Conservation (phyloP, 2,113 vertebrate species). For the Psilopogon haemacephalus region DNA sequence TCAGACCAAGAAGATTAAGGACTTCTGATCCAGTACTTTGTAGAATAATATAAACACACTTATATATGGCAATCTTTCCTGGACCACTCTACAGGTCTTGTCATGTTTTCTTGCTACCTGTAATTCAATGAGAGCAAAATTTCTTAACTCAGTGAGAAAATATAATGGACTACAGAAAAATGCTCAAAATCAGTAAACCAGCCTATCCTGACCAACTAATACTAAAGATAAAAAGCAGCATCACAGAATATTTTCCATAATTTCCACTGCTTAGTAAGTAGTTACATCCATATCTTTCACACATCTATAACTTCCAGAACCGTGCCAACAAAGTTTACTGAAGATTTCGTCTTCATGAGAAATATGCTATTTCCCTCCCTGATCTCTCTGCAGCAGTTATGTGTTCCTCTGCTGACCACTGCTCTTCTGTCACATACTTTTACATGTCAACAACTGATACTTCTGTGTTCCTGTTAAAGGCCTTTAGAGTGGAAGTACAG, state of each 20-base stretch:
- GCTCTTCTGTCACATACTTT: too few species aligned
- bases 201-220: neutral
- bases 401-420: too few species aligned
- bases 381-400: neutral
- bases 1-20: neutral
- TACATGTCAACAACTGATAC: too few species aligned
- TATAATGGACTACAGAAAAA: neutral
- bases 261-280: neutral
- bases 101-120: neutral
- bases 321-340: neutral
- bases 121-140: neutral
- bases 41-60: neutral
- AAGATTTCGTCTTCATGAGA: neutral
- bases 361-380: fast-evolving
- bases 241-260: neutral
- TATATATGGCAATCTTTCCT: neutral
- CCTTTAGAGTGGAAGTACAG: too few species aligned
- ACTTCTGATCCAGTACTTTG: neutral
- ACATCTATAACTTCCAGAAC: too few species aligned
- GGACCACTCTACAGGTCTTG: neutral
- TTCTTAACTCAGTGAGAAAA: neutral
- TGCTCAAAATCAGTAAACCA: neutral
- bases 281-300: neutral
- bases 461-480: too few species aligned
- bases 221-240: neutral